Evolutionary conservation across 64 coral and sea anemone genomes (phyloP).

Genomic region (Montipora foliosa): DNA sequence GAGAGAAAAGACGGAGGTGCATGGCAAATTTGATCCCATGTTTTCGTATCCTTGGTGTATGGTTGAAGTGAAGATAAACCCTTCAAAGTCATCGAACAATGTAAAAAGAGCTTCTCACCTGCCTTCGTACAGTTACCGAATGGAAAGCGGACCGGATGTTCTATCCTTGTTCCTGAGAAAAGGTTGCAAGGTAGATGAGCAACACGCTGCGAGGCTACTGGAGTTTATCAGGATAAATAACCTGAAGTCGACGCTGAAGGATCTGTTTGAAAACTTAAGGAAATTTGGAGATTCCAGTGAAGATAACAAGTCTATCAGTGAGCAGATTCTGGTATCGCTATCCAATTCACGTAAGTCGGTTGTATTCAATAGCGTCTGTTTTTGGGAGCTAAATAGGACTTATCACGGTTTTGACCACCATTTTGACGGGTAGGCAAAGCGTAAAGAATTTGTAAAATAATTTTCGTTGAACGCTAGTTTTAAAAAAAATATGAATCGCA

Average conservation of each 20-base stretch:
- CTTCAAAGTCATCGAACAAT: background rate
- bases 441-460: no score
- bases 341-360: background rate
- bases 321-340: background rate
- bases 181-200: background rate
- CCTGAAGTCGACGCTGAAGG: background rate
- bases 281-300: background rate
- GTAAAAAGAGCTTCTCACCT: background rate
- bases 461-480: no score
- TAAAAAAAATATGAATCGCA: no score
- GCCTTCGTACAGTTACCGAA: constrained; percentile 13
- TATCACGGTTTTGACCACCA: no score
- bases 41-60: constrained; percentile 23
- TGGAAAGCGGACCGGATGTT: background rate
- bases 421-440: no score
- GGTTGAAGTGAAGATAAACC: background rate
- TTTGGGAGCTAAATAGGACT: no score
- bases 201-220: background rate
- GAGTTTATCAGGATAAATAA: background rate
- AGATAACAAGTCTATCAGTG: background rate
- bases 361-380: no score
- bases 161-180: background rate
- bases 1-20: background rate
- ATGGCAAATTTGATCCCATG: background rate
- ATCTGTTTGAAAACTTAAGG: constrained; percentile 1